Evolutionary conservation across 2,888 invertebrate genomes (phyloP), one percentile per base, ranked within the genome.

Genomic region (Orchesellides sinensis): DNA sequence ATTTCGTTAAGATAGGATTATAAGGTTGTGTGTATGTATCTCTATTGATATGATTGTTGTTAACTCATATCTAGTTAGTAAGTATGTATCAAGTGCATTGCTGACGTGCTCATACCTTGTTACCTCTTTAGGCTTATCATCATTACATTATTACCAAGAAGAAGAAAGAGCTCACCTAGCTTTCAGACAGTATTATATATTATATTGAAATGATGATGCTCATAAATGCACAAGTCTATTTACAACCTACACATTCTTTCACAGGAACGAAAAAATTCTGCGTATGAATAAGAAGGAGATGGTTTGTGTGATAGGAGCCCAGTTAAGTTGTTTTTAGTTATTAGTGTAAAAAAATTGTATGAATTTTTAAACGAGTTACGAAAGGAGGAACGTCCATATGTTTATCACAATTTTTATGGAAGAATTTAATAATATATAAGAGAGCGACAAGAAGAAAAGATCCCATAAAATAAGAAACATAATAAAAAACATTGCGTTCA

Each of bases 101-200:
- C 45, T 80, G 70, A 65, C 72, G 54, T 72, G 79, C 65, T 80
- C 79, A 80, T 72, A 54, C 72, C 72, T 72, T 72, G 79, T 80
- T 80, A 80, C 79, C 79, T 80, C 79, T 80, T 80, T 80, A 72
- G 65, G 65, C 70, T 70, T 78, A 78, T 78, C 78, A 78, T 69
- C 70, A 70, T 79, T 70, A 78, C 29, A 10, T 35, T 61, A 79
- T 70, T 79, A 79, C 40, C 25, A 2, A 8, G 10, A 21, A 29
- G 23, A 68, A 21, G 47, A 47, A 49, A 21, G 14, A 70, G 65
- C 79, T 65, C 66, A 72, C 72, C 79, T 72, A 80, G 72, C 72
- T n/a, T n/a, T 72, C 66, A 65, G 72, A 70, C 54, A 72, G 45
- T 72, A 59, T 56, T 56, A 45, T 47, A 45, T 72, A 35, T 61